Base-by-base conservation (phyloP, 2,888 invertebrate genomes). In the Thumatha senex region DNA sequence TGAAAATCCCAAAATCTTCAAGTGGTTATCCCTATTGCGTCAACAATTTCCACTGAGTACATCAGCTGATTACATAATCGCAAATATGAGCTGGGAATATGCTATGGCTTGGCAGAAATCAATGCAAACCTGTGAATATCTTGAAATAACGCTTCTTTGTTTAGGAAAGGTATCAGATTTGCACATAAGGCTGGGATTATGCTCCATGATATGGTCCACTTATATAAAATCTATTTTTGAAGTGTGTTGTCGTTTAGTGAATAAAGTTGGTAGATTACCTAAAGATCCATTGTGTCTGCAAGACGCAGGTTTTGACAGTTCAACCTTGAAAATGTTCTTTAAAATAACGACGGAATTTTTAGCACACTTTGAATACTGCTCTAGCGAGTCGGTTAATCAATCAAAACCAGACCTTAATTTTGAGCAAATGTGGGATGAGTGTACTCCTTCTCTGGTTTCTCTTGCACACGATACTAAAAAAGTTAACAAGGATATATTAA, bases 11-110 rank as follows among this genome's bases (percentile, higher is more conserved):
- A 88, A 89, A 29, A 90, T 95, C 44, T 92, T 95, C 49, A 93
- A 94, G 61, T 93, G 94, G 75, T 74, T 96, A 2, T 92, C 93
- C 24, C 81, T 95, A 18, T 81, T 97, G 51, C 94, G 94, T 43
- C 92, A 93, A 40, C 96, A 97, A 73, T 98, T 98, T 78, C 98
- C 98, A 0, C 94, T 96, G 63, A 98, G 98, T 79, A 92, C 98
- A 47, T 94, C 95, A 49, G 93, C 95, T 0, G 95, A 96, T 70
- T 94, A 95, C 35, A 87, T 98, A 36, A 89, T 98, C 43, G 94
- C 96, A 11, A 97, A 98, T 78, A 95, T 98, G 93, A 94, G 95
- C 61, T 98, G 98, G 98, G 98, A 98, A 80, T 97, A 96, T 78
- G 95, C 96, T 47, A 93, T 96, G 61, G 93, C 94, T 46, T 98